These are phyloP conservation scores for Peromyscus nudipes DNA, from an alignment of 2,797 vertebrate species.

Conservation along the genomic window DNA sequence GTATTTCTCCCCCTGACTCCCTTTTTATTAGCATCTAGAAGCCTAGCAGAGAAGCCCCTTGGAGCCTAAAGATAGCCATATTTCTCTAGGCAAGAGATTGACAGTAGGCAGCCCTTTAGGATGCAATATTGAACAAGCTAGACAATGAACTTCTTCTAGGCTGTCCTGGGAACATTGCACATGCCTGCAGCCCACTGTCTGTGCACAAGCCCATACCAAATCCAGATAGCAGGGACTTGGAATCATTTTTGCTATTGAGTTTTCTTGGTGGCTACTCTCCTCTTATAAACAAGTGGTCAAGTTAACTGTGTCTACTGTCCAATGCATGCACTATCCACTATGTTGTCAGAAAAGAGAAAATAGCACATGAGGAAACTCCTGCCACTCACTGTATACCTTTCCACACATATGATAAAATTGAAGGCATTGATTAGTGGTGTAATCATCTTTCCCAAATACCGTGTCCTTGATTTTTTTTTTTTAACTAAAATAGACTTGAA, in stretches of 20 bases:
- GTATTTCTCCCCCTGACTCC: neutral
- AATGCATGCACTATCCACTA: neutral
- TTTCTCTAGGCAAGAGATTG: neutral
- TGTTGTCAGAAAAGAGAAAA: neutral
- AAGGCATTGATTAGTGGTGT: constrained; percentile 56
- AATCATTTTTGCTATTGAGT: neutral
- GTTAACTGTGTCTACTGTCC: neutral
- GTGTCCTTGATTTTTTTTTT: constrained; percentile 72
- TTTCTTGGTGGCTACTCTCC: neutral
- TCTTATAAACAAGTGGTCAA: neutral
- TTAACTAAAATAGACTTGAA: constrained; percentile 74
- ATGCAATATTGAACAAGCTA: neutral
- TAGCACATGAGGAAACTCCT: neutral
- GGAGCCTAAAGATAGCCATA: neutral
- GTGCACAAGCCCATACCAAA: neutral
- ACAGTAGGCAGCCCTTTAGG: neutral
- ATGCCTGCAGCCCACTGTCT: neutral
- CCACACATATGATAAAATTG: constrained; percentile 45
- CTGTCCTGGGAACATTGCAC: rapidly evolving
- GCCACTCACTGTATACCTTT: neutral
- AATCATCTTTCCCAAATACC: constrained; percentile 59
- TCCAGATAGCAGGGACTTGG: neutral
- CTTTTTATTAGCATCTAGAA: neutral
- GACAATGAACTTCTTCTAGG: neutral
- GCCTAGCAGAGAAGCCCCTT: neutral